Conservation (phyloP, 2,113 vertebrate species). For the Engystomops pustulosus region DNA sequence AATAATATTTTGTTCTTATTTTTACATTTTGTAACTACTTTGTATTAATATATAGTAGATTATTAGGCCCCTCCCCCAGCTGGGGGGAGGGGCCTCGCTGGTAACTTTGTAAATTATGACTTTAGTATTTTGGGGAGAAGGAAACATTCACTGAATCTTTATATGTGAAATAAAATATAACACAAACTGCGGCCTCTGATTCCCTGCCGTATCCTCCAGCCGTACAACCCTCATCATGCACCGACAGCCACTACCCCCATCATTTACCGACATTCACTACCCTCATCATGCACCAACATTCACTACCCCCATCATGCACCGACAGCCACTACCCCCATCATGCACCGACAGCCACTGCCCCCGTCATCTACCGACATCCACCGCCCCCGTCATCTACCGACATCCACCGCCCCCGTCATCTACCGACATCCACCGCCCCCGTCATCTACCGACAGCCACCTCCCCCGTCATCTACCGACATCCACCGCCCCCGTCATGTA, state of each 20-base stretch:
- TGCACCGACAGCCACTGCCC: too few species aligned
- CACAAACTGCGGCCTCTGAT: background rate
- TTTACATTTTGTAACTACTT: conserved; percentile 49
- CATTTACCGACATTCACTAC: background rate
- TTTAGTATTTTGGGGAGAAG: conserved; percentile 19
- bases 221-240: background rate
- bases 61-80: background rate
- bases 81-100: background rate
- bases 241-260: background rate
- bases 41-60: conserved; percentile 36
- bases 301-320: too few species aligned
- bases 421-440: too few species aligned
- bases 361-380: too few species aligned
- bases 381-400: too few species aligned
- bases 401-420: too few species aligned
- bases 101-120: conserved; percentile 40
- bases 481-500: too few species aligned
- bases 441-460: too few species aligned
- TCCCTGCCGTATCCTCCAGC: background rate
- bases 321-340: too few species aligned
- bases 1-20: conserved; percentile 27
- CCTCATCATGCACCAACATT: too few species aligned
- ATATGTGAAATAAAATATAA: conserved; percentile 21
- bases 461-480: too few species aligned
- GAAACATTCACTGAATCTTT: conserved; percentile 34